These are phyloP conservation scores for Hirudinaria manillensis DNA, from an alignment of 2,888 invertebrate species.

Conservation along the genomic window DNA sequence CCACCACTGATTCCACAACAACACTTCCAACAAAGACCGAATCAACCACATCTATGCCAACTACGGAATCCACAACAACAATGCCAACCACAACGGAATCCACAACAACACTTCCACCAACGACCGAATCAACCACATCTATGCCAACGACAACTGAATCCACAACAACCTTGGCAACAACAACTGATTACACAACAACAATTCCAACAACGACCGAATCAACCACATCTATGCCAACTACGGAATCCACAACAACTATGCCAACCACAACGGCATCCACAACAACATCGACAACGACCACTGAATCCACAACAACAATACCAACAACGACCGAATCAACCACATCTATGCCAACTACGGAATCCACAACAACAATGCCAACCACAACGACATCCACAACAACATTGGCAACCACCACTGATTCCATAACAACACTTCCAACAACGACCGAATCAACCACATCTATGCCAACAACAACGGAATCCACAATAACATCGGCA, in stretches of 20 bases:
- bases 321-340: not conserved
- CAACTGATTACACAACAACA: not conserved
- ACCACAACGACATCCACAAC: not conserved
- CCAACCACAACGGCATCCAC: not conserved
- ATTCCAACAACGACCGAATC: not conserved
- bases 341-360: not conserved
- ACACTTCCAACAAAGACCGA: not conserved
- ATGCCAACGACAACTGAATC: not conserved
- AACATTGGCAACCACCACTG: not conserved
- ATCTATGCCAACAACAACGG: not conserved
- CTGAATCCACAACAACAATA: not conserved
- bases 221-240: not conserved
- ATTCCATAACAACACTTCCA: not conserved
- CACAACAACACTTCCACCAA: not conserved
- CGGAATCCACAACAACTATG: not conserved
- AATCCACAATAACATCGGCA: not conserved
- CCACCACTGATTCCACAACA: not conserved
- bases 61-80: not conserved
- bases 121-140: slow-evolving; percentile 1
- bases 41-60: not conserved
- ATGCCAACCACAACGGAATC: not conserved
- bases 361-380: not conserved
- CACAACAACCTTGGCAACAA: not conserved
- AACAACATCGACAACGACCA: not conserved
- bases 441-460: not conserved